Base-by-base conservation (phyloP, 2,113 vertebrate species). In the Podarcis muralis region DNA sequence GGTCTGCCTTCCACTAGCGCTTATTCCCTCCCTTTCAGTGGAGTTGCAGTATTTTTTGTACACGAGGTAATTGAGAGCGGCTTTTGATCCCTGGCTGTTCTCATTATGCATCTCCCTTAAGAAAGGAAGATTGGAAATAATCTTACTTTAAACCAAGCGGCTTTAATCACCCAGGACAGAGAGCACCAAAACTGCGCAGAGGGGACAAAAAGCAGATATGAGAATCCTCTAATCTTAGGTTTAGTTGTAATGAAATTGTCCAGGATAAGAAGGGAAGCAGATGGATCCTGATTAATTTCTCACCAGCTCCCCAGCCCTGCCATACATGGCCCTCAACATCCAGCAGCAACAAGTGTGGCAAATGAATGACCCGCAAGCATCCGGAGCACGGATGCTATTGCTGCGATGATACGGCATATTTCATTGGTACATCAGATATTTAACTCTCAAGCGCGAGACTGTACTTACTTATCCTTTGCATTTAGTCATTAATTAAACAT, bases 201-300 rank as follows among this genome's bases (percentile, higher is more conserved):
- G 75, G 81, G 57, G 79, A 57, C 66, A 76, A 92, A 92, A 78
- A 23, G 12, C 92, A 94, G 92, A 94, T 94, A 91, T 94, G 94
- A 94, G 96, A 96, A 95, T 96, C 95, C 93, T 93, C 89, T 97
- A 97, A 97, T 97, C 97, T 96, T 95, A 93, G 93, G 93, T 96
- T 97, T 96, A 96, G 95, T 94, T 94, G 95, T 96, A 97, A 97
- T 97, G 96, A 97, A 97, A 96, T 96, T 94, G 95, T 96, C 94
- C 93, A 90, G 96, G 92, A 95, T 95, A 93, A 96, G 95, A 93
- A 94, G 94, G 48, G 95, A 93, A 98, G 95, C 96, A 97, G 96
- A 97, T 97, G 97, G 97, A 96, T 96, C 95, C 96, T 97, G 97
- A 97, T 97, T 96, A 97, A 97, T 97, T 97, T 96, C 95, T 94